A percentile compares a stretch with the other conserved stretches of the same genome.
phyloP scores from a whole-genome alignment of 1,140 invertebrate genomes.

The Brachionus angularis region DNA sequence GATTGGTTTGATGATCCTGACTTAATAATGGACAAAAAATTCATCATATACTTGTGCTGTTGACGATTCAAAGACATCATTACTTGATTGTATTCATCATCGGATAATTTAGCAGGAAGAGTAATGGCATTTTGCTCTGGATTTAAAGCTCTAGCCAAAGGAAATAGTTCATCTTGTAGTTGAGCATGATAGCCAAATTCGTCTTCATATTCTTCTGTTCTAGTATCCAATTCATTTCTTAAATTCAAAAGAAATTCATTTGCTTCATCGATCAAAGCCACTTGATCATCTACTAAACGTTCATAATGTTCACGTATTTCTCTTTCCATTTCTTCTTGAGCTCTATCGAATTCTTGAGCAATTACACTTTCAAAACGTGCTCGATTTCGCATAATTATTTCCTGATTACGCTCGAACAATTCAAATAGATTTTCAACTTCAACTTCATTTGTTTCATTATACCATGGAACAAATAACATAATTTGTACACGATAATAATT shows the following conservation, averaged over 20 bases:
- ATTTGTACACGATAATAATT: slow-evolving; percentile 20
- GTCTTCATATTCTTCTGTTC: not conserved
- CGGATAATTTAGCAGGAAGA: not conserved
- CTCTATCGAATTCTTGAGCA: not conserved
- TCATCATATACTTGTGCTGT: not conserved
- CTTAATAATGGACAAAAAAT: slow-evolving; percentile 16
- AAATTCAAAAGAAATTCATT: not conserved
- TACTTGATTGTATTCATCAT: not conserved
- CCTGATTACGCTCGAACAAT: not conserved
- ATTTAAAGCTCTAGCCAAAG: not conserved
- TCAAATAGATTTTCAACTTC: not conserved
- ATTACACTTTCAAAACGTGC: not conserved
- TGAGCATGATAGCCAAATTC: slow-evolving; percentile 1
- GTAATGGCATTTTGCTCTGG: not conserved
- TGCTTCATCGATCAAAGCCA: not conserved
- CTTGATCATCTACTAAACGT: not conserved
- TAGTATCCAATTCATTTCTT: not conserved
- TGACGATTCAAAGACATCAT: not conserved
- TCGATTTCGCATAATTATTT: not conserved
- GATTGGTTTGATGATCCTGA: not conserved
- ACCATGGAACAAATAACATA: not conserved
- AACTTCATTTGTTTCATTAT: not conserved
- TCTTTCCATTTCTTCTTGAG: not conserved
- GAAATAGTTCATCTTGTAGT: not conserved
- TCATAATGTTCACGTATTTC: slow-evolving; percentile 6